Conservation (phyloP, 2,888 invertebrate genomes). For the Quadriops clusia region DNA sequence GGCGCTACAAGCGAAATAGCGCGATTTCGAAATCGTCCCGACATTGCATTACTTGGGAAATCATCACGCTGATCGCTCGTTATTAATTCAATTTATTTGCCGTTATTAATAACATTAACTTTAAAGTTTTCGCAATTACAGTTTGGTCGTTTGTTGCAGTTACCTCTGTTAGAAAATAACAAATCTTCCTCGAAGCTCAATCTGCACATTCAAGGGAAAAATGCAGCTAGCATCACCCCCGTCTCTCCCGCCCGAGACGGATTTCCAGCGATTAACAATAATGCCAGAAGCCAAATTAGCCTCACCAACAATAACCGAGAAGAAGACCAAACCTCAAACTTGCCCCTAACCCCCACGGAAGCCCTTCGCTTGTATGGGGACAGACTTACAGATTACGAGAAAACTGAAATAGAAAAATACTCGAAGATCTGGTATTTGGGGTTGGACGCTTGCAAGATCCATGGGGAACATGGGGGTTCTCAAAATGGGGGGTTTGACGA, state of each 20-base stretch:
- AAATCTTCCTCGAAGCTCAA: conserved; percentile 31
- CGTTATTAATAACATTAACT: no score
- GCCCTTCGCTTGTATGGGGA: conserved; percentile 74
- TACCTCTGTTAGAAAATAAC: conserved; percentile 32
- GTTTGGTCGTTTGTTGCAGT: conserved; percentile 25
- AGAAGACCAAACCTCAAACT: conserved; percentile 26
- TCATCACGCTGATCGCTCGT: no score
- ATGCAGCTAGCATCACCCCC: conserved; percentile 25
- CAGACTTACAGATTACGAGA: conserved; percentile 79
- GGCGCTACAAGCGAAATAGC: no score
- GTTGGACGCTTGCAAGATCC: conserved; percentile 73
- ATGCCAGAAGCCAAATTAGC: conserved; percentile 25
- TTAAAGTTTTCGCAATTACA: no score
- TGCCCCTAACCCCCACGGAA: conserved; percentile 48
- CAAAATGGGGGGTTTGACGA: conserved; percentile 86
- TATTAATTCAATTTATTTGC: no score
- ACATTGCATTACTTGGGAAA: no score
- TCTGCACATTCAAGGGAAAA: conserved; percentile 29
- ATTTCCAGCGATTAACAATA: conserved; percentile 35
- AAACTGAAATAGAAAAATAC: conserved; percentile 81
- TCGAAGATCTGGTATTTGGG: conserved; percentile 93
- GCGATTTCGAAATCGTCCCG: no score
- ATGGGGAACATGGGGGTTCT: conserved; percentile 65
- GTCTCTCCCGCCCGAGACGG: conserved; percentile 27
- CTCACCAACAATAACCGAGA: conserved; percentile 30